These are phyloP conservation scores for Tanypteryx hageni DNA, from an alignment of 2,888 invertebrate species.

Conservation along the genomic window DNA sequence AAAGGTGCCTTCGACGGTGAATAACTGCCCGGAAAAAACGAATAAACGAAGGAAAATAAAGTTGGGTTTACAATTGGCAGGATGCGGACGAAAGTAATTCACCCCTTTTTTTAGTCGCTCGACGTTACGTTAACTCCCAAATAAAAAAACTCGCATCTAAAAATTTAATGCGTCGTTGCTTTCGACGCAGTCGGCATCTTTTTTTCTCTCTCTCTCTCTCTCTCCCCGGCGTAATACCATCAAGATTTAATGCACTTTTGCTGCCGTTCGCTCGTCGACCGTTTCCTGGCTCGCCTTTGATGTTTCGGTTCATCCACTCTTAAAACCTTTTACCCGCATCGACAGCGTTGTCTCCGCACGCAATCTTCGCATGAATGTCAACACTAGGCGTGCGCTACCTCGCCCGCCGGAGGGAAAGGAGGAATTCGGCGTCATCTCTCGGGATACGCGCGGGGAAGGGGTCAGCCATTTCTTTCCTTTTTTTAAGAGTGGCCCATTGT, in stretches of 20 bases:
- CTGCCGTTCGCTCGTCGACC: constrained; percentile 11
- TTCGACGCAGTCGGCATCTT: neutral
- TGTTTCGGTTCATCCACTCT: constrained; percentile 32
- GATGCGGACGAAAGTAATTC: neutral
- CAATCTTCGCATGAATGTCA: constrained; percentile 13
- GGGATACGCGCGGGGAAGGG: neutral
- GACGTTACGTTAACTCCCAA: neutral
- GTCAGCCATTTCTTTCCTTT: constrained; percentile 14
- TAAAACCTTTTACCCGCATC: constrained; percentile 17
- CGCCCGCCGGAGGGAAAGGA: neutral
- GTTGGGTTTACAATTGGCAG: neutral
- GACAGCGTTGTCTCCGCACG: neutral
- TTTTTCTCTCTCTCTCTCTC: neutral
- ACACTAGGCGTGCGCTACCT: neutral
- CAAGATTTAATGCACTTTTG: constrained; percentile 35
- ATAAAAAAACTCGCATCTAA: neutral
- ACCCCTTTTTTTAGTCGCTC: neutral
- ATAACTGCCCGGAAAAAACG: neutral
- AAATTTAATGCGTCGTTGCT: constrained; percentile 18
- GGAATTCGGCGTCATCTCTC: neutral
- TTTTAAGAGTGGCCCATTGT: neutral
- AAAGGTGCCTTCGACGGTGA: neutral
- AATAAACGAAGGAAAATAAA: neutral
- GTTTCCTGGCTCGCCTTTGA: constrained; percentile 28
- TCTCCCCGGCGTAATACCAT: neutral